Evolutionary conservation across 2,797 vertebrate genomes (phyloP).

Genomic region (Delichon dasypus): DNA sequence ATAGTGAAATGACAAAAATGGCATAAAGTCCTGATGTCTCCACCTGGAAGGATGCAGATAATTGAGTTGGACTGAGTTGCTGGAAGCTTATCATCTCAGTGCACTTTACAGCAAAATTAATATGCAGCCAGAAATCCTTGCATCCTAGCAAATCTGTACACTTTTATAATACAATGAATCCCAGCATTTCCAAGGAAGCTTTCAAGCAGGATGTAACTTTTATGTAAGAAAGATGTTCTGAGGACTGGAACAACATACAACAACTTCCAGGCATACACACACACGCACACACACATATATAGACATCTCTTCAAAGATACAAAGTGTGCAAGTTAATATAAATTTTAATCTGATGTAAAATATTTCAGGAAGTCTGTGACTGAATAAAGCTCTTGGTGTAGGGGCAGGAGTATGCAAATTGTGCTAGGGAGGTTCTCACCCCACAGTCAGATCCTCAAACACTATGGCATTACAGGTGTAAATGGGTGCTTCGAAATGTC

Average conservation of each 20-base stretch:
- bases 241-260: background rate
- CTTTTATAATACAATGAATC: background rate
- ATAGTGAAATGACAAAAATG: background rate
- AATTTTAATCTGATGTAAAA: background rate
- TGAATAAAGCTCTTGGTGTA: background rate
- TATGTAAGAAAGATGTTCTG: background rate
- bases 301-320: background rate
- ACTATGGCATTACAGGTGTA: fast-evolving
- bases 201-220: background rate
- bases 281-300: no score
- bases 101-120: constrained; percentile 22
- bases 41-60: constrained; percentile 28
- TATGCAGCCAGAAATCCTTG: background rate
- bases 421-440: background rate
- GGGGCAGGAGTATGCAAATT: fast-evolving
- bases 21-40: background rate
- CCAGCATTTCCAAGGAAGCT: background rate
- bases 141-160: background rate
- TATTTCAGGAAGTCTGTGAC: background rate
- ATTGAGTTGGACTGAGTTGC: constrained; percentile 18
- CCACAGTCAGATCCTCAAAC: background rate
- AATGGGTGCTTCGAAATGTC: fast-evolving
- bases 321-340: background rate
- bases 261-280: background rate
- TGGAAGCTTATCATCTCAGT: background rate